A percentile compares a stretch with the other conserved stretches of the same genome.
Conservation (phyloP, 2,888 invertebrate species). For the Nomada flava region DNA sequence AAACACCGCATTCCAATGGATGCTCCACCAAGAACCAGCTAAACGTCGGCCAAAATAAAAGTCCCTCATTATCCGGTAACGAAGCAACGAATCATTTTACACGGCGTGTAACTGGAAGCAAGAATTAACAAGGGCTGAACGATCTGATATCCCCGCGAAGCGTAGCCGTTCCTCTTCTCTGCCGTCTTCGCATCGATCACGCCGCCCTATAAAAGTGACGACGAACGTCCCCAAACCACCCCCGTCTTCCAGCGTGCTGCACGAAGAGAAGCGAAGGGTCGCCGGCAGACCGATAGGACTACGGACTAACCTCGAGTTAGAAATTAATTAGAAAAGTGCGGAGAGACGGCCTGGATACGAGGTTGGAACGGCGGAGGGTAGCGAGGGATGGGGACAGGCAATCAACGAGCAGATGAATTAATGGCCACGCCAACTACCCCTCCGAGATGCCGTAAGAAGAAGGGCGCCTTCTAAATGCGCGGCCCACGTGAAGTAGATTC, state of each 20-base stretch:
- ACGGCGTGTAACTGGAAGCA: slow-evolving; percentile 37
- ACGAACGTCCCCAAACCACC: slow-evolving; percentile 46
- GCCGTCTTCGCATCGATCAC: slow-evolving; percentile 69
- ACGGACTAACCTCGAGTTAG: slow-evolving; percentile 77
- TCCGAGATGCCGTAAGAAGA: slow-evolving; percentile 72
- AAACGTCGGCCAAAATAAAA: neutral
- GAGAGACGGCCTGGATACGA: slow-evolving; percentile 64
- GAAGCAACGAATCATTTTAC: slow-evolving; percentile 33
- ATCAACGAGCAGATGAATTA: slow-evolving; percentile 82
- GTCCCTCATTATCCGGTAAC: slow-evolving; percentile 26
- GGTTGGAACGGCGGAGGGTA: slow-evolving; percentile 26
- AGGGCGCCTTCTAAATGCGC: slow-evolving; percentile 67
- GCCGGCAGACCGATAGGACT: slow-evolving; percentile 60
- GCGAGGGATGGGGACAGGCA: slow-evolving; percentile 72
- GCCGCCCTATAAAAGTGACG: slow-evolving; percentile 70
- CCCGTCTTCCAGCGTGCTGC: slow-evolving; percentile 33
- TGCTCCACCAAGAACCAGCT: neutral
- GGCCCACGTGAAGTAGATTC: slow-evolving; percentile 70
- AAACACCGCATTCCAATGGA: too few relatives aligned
- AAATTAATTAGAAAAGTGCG: slow-evolving; percentile 83
- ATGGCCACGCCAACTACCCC: slow-evolving; percentile 81
- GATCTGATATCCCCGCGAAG: slow-evolving; percentile 16
- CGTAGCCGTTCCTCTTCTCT: slow-evolving; percentile 33
- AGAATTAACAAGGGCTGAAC: slow-evolving; percentile 42
- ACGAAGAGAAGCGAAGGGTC: slow-evolving; percentile 43